phyloP scores from a whole-genome alignment of 53 echinoderm and acorn worm genomes.

The Zoroaster sp. region DNA sequence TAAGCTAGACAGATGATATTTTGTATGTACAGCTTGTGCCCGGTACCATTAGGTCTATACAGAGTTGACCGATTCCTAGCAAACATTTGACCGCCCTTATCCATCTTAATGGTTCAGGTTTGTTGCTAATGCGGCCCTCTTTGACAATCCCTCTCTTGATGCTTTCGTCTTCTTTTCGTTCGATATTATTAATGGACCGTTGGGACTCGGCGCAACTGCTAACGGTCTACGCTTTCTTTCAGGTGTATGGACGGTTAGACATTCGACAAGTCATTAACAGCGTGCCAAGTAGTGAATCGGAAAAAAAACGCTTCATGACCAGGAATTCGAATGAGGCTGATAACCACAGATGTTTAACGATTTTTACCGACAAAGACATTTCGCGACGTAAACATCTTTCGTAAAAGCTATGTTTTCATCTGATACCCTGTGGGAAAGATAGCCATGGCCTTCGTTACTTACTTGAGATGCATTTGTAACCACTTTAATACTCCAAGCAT shows the following conservation, averaged over 20 bases:
- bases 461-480: too few species aligned
- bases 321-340: background rate
- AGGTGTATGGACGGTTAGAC: background rate
- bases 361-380: too few species aligned
- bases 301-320: background rate
- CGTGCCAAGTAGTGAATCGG: background rate
- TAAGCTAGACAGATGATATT: background rate
- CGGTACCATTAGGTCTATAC: too few species aligned
- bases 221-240: background rate
- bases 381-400: background rate
- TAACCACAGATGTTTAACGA: too few species aligned
- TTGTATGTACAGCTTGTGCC: background rate
- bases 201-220: background rate
- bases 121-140: too few species aligned
- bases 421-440: too few species aligned
- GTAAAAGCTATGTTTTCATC: background rate
- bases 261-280: background rate
- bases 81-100: too few species aligned
- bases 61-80: too few species aligned
- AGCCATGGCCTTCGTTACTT: background rate
- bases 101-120: too few species aligned
- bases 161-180: background rate
- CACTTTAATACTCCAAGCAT: too few species aligned
- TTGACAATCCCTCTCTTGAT: background rate
- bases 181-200: background rate